phyloP scores from a whole-genome alignment of 2,113 vertebrate genomes.

The Platichthys flesus region DNA sequence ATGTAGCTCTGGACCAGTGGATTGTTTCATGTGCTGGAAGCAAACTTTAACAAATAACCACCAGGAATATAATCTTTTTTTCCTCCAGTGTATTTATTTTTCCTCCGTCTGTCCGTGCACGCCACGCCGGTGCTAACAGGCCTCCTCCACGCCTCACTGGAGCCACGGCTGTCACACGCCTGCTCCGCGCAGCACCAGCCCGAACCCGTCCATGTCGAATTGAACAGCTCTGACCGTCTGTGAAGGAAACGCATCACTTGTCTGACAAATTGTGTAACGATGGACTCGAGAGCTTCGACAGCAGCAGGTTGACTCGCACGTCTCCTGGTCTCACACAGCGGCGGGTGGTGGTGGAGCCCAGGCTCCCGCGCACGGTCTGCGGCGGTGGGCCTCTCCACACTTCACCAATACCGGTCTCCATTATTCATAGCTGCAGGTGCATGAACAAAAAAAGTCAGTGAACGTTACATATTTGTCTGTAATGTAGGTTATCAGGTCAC shows the following conservation, averaged over 20 bases:
- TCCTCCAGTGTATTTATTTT: neutral
- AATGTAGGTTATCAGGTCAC: too few species aligned
- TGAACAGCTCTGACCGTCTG: slow-evolving; percentile 1
- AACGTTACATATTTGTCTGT: too few species aligned
- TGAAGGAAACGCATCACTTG: slow-evolving; percentile 61
- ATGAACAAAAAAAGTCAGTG: too few species aligned
- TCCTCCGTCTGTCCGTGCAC: neutral
- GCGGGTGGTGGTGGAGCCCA: neutral
- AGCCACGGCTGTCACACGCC: neutral
- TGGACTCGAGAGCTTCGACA: slow-evolving; percentile 17
- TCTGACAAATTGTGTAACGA: slow-evolving; percentile 51
- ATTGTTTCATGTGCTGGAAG: neutral
- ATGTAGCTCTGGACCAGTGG: neutral
- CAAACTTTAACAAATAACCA: neutral
- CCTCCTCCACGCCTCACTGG: slow-evolving; percentile 30
- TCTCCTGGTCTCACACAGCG: neutral
- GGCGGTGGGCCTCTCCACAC: too few species aligned
- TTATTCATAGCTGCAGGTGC: too few species aligned
- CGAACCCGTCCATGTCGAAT: neutral
- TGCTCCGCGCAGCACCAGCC: neutral
- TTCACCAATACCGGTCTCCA: too few species aligned
- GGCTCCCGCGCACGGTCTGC: too few species aligned
- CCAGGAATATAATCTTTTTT: neutral
- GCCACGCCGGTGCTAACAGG: neutral
- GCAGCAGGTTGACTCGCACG: neutral